phyloP scores from a whole-genome alignment of 2,113 vertebrate genomes.

The Lamprologus sp. region DNA sequence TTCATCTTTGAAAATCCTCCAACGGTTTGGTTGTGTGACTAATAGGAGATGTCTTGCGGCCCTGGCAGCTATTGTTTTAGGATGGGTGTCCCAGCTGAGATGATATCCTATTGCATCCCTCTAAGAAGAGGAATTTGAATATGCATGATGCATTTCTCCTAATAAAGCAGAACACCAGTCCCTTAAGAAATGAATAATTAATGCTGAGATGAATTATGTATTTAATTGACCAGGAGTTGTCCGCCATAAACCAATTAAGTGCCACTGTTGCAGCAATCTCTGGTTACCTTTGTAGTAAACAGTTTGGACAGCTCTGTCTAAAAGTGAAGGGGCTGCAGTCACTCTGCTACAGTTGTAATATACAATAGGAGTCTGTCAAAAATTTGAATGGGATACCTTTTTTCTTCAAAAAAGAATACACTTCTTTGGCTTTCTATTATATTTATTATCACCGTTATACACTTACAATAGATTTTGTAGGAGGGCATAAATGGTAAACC shows the following conservation, averaged over 20 bases:
- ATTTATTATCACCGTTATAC: not conserved
- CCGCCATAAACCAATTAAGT: conserved; percentile 60
- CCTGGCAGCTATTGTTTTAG: conserved; percentile 27
- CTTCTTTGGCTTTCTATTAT: not conserved
- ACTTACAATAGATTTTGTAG: not conserved
- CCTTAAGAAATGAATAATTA: conserved; percentile 67
- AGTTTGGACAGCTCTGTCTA: conserved; percentile 24
- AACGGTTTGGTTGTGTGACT: conserved; percentile 10
- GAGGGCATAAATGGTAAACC: not conserved
- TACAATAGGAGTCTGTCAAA: not conserved
- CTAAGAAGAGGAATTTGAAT: conserved; percentile 43
- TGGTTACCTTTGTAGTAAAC: conserved; percentile 54
- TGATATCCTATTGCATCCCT: conserved; percentile 22
- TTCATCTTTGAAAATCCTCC: conserved; percentile 1
- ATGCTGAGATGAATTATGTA: conserved; percentile 67
- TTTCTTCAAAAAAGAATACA: not conserved
- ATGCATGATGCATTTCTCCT: conserved; percentile 49
- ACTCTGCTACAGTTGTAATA: not conserved
- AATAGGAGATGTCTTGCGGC: conserved; percentile 23
- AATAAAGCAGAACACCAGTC: conserved; percentile 53
- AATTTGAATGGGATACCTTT: not conserved
- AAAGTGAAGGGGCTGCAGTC: not conserved
- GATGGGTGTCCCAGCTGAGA: conserved; percentile 29
- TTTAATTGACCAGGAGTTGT: conserved; percentile 66
- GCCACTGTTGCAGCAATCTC: conserved; percentile 53